Conservation (phyloP, 2,888 invertebrate genomes). For the Girardia tigrina region DNA sequence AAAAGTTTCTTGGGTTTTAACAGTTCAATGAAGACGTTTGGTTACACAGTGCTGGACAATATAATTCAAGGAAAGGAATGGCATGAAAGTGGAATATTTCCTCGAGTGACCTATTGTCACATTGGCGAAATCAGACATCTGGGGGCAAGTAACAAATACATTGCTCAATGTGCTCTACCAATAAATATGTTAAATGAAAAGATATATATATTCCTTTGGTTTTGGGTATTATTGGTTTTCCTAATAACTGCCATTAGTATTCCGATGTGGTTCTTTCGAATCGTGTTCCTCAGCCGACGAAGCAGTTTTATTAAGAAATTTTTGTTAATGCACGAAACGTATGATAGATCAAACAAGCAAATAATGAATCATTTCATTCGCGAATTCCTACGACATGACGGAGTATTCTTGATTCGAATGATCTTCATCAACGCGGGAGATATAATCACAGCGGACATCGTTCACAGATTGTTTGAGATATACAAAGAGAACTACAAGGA, state of each 20-base stretch:
- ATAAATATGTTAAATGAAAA: conserved; percentile 38
- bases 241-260: conserved; percentile 35
- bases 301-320: conserved; percentile 33
- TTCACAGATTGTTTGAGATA: conserved; percentile 26
- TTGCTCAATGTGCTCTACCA: conserved; percentile 35
- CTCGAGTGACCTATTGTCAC: conserved; percentile 32
- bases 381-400: conserved; percentile 35
- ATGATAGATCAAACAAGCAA: background rate
- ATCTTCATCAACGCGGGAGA: conserved; percentile 35
- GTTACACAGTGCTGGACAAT: background rate
- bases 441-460: conserved; percentile 26
- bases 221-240: conserved; percentile 36
- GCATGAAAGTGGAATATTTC: conserved; percentile 34
- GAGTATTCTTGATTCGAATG: conserved; percentile 34
- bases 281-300: background rate
- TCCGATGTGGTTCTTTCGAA: conserved; percentile 35
- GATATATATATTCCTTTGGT: conserved; percentile 38
- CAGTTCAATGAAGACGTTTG: background rate
- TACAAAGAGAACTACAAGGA: conserved; percentile 21
- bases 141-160: conserved; percentile 26
- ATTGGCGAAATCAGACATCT: conserved; percentile 11
- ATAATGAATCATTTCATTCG: conserved; percentile 21
- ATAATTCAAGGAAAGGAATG: conserved; percentile 27
- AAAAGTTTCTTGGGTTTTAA: conserved; percentile 36
- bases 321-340: conserved; percentile 9